Base-by-base conservation (phyloP, 1,140 invertebrate species). In the Papilio aristodemus region DNA sequence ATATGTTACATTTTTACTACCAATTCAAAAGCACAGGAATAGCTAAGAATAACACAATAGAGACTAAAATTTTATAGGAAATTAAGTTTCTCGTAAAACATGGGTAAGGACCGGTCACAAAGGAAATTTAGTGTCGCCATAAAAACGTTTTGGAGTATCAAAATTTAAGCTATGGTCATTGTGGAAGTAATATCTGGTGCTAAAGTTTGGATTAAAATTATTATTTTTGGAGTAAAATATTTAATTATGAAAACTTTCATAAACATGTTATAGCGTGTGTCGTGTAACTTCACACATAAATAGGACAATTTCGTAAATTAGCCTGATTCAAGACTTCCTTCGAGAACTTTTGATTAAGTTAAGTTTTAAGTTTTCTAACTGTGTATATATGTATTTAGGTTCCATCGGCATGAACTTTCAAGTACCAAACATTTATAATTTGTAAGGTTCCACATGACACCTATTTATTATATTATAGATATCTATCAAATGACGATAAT, bases 1-100 rank as follows among this genome's bases (percentile, higher is more conserved):
- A 50, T 17, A 50, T 50, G 46, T 50, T 14, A 9, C 17, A 19
- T 50, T 32, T 32, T 32, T 50, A 10, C 13, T 13, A 9, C 13
- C 38, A 1, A 22, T 50, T 17, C 19, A 50, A 22, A 50, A 11
- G 19, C 17, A 22, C 46, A 11, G 9, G 5, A 11, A 22, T 50
- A 22, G 4, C 46, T 50, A 50, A 50, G 22, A 50, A 50, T 22
- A 50, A 50, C 17, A 50, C 46, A 50, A 50, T 50, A 50, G 46
- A 50, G 46, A 50, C 46, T 22, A 22, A 50, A 50, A 22, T 50
- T 50, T 50, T 50, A 50, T 50, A 25, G 19, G 46, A 50, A 50
- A 50, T 50, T 50, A 50, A 50, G 46, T 50, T 50, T 50, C 46
- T 50, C 46, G 19, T 50, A 50, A 50, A 50, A 50, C 46, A 50